Evolutionary conservation across 2,797 vertebrate species (phyloP).

Genomic region (Perodicticus potto): DNA sequence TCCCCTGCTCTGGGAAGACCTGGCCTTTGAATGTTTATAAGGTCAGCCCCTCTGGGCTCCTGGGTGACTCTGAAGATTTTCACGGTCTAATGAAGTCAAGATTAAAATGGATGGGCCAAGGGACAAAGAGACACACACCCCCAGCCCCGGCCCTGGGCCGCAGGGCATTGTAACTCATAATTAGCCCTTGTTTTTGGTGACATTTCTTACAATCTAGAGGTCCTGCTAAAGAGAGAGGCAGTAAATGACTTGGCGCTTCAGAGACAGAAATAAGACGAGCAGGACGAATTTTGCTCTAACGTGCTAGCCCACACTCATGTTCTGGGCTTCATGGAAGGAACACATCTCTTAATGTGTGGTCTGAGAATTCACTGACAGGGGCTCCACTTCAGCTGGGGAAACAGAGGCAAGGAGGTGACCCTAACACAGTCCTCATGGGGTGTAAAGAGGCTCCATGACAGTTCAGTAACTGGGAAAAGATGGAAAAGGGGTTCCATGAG

Average conservation of each 20-base stretch:
- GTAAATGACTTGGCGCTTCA: neutral
- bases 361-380: neutral
- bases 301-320: accelerated
- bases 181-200: neutral
- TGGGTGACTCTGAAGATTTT: neutral
- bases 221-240: accelerated
- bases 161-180: neutral
- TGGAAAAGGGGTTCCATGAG: accelerated
- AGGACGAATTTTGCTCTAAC: accelerated
- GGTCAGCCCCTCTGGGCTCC: neutral
- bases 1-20: neutral
- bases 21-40: neutral
- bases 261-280: neutral
- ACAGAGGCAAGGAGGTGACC: accelerated
- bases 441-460: accelerated
- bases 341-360: accelerated
- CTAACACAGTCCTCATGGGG: neutral
- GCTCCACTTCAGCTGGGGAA: accelerated
- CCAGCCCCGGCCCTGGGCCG: accelerated
- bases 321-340: neutral
- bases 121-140: neutral
- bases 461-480: accelerated
- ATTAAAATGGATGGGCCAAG: neutral
- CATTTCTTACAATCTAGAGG: neutral
- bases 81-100: neutral